Base-by-base conservation (phyloP, 2,888 invertebrate genomes). In the Microplitis manilae region DNA sequence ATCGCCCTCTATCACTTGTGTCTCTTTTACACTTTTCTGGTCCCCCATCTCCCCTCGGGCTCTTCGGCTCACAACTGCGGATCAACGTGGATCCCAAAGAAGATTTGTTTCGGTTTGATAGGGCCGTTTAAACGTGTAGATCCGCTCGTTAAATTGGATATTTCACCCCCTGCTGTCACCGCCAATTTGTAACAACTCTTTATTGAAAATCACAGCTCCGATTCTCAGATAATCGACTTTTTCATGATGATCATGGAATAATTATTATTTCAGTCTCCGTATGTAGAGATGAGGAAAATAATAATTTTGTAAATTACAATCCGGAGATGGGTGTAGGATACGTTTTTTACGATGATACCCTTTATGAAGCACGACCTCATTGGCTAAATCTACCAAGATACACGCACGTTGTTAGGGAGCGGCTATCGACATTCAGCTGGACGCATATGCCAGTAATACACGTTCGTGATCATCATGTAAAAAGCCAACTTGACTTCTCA, bases 381-480 rank as follows among this genome's bases (percentile, higher is more conserved):
- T 90, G 89, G 89, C 89, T 87, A 89, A 90, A 90, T 90, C 88
- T 87, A 83, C 83, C 79, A 73, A 83, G 83, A 83, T 86, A 87
- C 90, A 90, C 89, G 89, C 88, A 86, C 89, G 81, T 89, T 87
- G 87, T 89, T 89, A 90, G 84, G 82, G 83, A 83, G 80, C 81
- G 81, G 87, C 88, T 87, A 88, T 88, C 87, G 87, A 88, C 87
- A 79, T 30, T 2, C 80, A 75, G 79, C 86, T 78, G 87, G 87
- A 86, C 88, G 82, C 77, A 77, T 67, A 73, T n/a, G 64, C 83
- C 50, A 9, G 50, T 80, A 79, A 84, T 83, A 83, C 82, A 83
- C 82, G 82, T 84, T 86, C 87, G 87, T 86, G 87, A 85, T 87
- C 81, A 84, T 83, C 80, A 82, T 81, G 81, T 83, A 85, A 86